These are phyloP conservation scores for Darevskia nairensis DNA, from an alignment of 2,797 vertebrate genomes.

Conservation along the genomic window DNA sequence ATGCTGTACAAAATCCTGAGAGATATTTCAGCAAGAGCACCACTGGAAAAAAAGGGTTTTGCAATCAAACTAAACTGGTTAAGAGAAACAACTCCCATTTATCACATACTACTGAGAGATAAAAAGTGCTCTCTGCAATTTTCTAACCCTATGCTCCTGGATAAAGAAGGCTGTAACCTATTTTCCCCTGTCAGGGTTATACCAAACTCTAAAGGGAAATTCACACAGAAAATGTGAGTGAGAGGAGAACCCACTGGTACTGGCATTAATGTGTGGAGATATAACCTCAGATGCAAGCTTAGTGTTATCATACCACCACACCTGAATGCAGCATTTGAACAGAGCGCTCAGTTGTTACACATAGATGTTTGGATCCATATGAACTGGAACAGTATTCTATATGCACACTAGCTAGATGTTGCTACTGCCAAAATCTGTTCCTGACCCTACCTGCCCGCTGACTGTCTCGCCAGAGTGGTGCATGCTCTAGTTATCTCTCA, in stretches of 20 bases:
- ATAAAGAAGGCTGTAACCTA: conserved; percentile 38
- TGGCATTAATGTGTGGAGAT: background rate
- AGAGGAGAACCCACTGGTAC: conserved; percentile 44
- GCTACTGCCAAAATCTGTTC: background rate
- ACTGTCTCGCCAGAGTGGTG: no score
- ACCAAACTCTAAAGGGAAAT: conserved; percentile 35
- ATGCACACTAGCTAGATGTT: background rate
- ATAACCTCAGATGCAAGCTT: conserved; percentile 14
- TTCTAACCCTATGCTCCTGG: conserved; percentile 55
- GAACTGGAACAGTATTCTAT: background rate
- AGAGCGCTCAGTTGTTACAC: background rate
- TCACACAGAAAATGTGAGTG: conserved; percentile 45
- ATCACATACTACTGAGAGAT: conserved; percentile 54
- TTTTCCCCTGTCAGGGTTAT: conserved; percentile 41
- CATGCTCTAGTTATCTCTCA: no score
- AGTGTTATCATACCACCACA: background rate
- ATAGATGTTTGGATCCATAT: background rate
- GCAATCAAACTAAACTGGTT: conserved; percentile 64
- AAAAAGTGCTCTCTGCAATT: conserved; percentile 49
- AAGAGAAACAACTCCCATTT: conserved; percentile 64
- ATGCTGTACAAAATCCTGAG: conserved; percentile 45
- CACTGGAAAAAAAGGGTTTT: conserved; percentile 47
- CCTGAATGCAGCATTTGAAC: background rate
- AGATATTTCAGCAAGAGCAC: conserved; percentile 14
- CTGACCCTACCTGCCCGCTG: no score